These are phyloP conservation scores for Ormyrus thymus DNA, from an alignment of 2,888 invertebrate species.

Conservation along the genomic window DNA sequence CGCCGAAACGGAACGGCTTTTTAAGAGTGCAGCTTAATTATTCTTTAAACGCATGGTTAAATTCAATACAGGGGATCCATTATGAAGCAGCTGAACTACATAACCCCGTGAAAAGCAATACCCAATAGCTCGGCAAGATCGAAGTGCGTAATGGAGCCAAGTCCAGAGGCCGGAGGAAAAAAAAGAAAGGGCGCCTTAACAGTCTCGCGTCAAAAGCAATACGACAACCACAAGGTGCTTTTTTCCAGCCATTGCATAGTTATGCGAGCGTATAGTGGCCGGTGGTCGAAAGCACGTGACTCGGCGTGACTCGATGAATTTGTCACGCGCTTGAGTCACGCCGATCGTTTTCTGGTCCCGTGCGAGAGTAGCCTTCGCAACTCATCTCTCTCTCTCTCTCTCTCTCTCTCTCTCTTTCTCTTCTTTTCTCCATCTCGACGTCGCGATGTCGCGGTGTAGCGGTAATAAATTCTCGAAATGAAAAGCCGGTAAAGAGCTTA, in stretches of 20 bases:
- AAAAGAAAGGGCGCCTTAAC: constrained; percentile 20
- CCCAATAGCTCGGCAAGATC: constrained; percentile 16
- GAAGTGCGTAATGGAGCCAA: constrained; percentile 44
- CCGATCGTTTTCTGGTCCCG: constrained; percentile 53
- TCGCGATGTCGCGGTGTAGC: constrained; percentile 46
- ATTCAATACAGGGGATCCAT: constrained; percentile 14
- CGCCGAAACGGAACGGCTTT: neutral
- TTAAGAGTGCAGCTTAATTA: constrained; percentile 1
- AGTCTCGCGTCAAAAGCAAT: constrained; percentile 21
- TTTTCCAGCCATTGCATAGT: constrained; percentile 32
- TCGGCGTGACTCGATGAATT: constrained; percentile 70
- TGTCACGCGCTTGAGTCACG: constrained; percentile 68
- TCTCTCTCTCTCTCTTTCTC: constrained; percentile 21
- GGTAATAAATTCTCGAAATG: constrained; percentile 57
- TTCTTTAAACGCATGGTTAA: constrained; percentile 26
- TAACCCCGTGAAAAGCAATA: constrained; percentile 10
- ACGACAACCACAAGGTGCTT: constrained; percentile 14
- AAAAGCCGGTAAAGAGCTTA: constrained; percentile 50
- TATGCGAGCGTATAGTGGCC: constrained; percentile 59
- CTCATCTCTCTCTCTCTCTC: constrained; percentile 21
- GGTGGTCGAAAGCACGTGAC: constrained; percentile 65
- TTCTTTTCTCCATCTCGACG: constrained; percentile 24
- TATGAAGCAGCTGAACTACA: constrained; percentile 18
- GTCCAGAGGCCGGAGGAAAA: constrained; percentile 2
- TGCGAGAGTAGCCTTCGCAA: constrained; percentile 32